These are phyloP conservation scores for Eledona agricola DNA, from an alignment of 2,888 invertebrate species.

Conservation along the genomic window DNA sequence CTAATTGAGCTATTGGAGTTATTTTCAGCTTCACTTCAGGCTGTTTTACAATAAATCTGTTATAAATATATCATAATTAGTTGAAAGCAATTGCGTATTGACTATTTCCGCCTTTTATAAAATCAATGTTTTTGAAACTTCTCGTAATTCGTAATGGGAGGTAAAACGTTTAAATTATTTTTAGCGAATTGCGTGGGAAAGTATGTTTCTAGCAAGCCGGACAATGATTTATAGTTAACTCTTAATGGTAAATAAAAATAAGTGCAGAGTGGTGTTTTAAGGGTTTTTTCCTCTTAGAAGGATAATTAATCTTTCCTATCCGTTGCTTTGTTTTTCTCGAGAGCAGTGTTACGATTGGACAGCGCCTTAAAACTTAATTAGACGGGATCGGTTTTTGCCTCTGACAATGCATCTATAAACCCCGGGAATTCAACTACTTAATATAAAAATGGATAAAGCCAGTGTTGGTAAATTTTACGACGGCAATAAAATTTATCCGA, in stretches of 20 bases:
- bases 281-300: slow-evolving; percentile 49
- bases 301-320: slow-evolving; percentile 52
- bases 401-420: too few relatives aligned
- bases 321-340: slow-evolving; percentile 36
- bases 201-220: slow-evolving; percentile 31
- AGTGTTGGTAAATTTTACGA: slow-evolving; percentile 45
- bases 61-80: too few relatives aligned
- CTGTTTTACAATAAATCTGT: too few relatives aligned
- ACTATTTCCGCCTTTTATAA: background rate
- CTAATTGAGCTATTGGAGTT: too few relatives aligned
- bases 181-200: slow-evolving; percentile 21
- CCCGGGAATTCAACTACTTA: slow-evolving; percentile 43
- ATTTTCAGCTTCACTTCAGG: too few relatives aligned
- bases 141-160: too few relatives aligned
- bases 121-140: slow-evolving; percentile 1
- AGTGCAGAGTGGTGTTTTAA: slow-evolving; percentile 59
- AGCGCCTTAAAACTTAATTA: slow-evolving; percentile 30
- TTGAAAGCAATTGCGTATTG: slow-evolving; percentile 1
- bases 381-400: slow-evolving; percentile 14
- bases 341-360: slow-evolving; percentile 14
- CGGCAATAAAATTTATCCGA: slow-evolving; percentile 50
- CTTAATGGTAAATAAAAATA: slow-evolving; percentile 61
- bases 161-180: slow-evolving; percentile 31
- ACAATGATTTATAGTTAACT: slow-evolving; percentile 58
- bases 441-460: slow-evolving; percentile 42